These are phyloP conservation scores for Clitarchus hookeri DNA, from an alignment of 2,888 invertebrate species.

Conservation along the genomic window DNA sequence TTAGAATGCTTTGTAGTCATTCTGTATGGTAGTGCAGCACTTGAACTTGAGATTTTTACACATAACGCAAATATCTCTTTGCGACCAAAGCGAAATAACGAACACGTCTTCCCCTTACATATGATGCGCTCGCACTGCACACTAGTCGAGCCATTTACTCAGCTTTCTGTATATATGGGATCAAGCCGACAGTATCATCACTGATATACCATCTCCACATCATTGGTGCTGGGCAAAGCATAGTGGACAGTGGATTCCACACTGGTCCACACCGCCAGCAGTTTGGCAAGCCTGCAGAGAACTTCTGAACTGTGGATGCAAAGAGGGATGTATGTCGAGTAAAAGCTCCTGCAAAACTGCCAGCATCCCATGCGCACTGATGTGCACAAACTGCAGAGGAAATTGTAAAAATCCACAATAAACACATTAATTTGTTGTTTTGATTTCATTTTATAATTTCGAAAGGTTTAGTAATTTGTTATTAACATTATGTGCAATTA, in stretches of 20 bases:
- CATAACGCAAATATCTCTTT: neutral
- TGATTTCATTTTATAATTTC: too few relatives aligned
- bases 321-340: conserved; percentile 4
- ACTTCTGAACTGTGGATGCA: conserved; percentile 8
- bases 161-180: neutral
- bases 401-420: neutral
- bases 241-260: neutral
- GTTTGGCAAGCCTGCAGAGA: neutral
- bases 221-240: neutral
- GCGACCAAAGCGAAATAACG: neutral
- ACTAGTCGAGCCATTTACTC: neutral
- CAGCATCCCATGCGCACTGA: neutral
- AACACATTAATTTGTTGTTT: neutral
- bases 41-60: neutral
- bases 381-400: neutral
- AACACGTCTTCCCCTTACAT: neutral
- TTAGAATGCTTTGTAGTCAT: neutral
- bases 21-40: neutral
- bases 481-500: too few relatives aligned
- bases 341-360: neutral
- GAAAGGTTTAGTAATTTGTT: too few relatives aligned
- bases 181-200: neutral
- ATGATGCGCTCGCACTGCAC: neutral
- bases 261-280: neutral
- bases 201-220: neutral